phyloP scores from a whole-genome alignment of 2,797 vertebrate genomes.

The Sebastes miniatus region DNA sequence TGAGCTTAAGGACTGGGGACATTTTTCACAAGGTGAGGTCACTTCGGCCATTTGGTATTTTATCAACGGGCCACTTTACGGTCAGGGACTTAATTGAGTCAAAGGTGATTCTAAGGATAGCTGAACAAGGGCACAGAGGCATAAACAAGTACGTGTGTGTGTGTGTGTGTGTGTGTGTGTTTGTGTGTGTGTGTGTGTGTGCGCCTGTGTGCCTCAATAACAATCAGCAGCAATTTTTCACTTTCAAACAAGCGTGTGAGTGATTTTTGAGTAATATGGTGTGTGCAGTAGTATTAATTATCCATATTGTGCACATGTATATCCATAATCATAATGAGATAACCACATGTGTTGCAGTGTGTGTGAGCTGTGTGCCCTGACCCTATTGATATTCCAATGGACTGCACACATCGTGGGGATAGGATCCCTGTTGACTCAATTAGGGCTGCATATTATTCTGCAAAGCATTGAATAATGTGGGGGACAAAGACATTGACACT shows the following conservation, averaged over 20 bases:
- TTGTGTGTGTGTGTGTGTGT: background rate
- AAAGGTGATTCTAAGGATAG: slow-evolving; percentile 28
- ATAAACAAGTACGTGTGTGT: slow-evolving; percentile 22
- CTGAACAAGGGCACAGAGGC: slow-evolving; percentile 22
- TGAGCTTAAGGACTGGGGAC: slow-evolving; percentile 17
- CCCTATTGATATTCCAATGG: slow-evolving; percentile 50
- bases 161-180: background rate
- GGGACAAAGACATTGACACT: slow-evolving; percentile 19
- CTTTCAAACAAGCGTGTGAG: slow-evolving; percentile 13
- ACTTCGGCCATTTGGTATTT: slow-evolving; percentile 29
- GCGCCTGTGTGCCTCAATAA: slow-evolving; percentile 17
- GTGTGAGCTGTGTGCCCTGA: background rate
- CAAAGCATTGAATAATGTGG: slow-evolving; percentile 48
- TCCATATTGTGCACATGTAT: background rate
- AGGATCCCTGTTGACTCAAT: slow-evolving; percentile 64
- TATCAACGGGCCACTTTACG: slow-evolving; percentile 35
- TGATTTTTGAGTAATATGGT: slow-evolving; percentile 24
- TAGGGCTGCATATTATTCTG: slow-evolving; percentile 51
- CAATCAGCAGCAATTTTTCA: slow-evolving; percentile 36
- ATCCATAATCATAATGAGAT: slow-evolving; percentile 14
- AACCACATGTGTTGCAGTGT: slow-evolving; percentile 7
- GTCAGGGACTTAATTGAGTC: slow-evolving; percentile 48
- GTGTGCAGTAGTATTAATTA: background rate
- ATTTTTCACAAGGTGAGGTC: slow-evolving; percentile 52
- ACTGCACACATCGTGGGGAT: slow-evolving; percentile 8